Conservation (phyloP, 2,113 vertebrate species). For the Rhea americana region DNA sequence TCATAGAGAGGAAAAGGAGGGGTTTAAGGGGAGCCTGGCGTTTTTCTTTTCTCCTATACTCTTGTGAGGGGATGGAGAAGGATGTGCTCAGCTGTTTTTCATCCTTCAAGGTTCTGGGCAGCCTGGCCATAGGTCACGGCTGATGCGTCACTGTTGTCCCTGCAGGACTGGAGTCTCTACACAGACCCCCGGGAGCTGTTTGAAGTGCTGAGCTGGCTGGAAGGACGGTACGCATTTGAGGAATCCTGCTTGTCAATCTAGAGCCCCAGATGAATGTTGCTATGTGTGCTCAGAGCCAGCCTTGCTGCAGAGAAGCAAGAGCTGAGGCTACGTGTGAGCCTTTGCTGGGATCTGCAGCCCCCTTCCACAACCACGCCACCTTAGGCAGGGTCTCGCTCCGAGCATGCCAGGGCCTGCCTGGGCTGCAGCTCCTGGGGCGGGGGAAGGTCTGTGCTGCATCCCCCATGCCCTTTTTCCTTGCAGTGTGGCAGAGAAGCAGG, state of each 20-base stretch:
- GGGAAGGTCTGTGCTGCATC: accelerated
- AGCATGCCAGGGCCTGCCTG: neutral
- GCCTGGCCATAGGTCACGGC: neutral
- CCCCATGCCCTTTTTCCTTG: neutral
- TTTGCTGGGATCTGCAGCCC: neutral
- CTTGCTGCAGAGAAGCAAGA: neutral
- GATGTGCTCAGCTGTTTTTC: neutral
- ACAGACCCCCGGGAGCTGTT: slow-evolving; percentile 90
- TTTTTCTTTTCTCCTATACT: neutral
- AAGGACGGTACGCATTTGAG: slow-evolving; percentile 83
- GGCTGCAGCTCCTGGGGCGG: neutral
- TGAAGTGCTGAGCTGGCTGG: slow-evolving; percentile 87
- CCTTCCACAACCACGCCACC: neutral
- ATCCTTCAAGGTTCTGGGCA: neutral
- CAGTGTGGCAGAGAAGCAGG: slow-evolving; percentile 92
- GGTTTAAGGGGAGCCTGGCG: neutral
- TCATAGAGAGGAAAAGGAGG: neutral
- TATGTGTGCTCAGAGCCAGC: neutral
- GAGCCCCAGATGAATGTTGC: neutral
- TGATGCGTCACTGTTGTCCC: neutral
- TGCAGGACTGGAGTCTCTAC: slow-evolving; percentile 92
- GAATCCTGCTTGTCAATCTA: neutral
- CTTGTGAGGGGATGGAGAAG: neutral
- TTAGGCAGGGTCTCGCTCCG: neutral
- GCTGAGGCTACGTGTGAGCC: neutral